Base-by-base conservation (phyloP, 2,113 vertebrate genomes). In the Peromyscus polionotus region DNA sequence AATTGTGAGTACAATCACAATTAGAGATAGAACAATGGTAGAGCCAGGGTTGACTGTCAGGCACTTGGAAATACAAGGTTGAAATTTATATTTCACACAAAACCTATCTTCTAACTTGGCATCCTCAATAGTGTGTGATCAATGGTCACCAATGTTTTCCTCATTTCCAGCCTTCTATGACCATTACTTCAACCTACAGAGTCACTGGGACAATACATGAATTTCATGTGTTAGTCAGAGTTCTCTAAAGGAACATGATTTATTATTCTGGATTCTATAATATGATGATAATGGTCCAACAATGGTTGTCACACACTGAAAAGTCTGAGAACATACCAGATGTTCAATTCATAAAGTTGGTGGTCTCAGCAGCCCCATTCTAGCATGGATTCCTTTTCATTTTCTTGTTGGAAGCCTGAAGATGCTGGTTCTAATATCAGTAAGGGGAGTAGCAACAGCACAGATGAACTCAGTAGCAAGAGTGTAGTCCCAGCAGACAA, bases 51-150 rank as follows among this genome's bases (percentile, higher is more conserved):
- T 94, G 11, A 70, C 36, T 57, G 28, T n/a, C 63, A 75, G 14
- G 9, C 2, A 33, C 33, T 88, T 88, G 85, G 42, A 84, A 2
- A 14, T n/a, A 22, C 36, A 31, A 63, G 14, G 42, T 5, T 90
- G 24, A 93, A 67, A 13, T 83, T 45, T 93, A 65, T 33, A 90
- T 94, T 95, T 65, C 76, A 51, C 63, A 54, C 81, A 88, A 70
- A 89, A 84, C 77, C 59, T 86, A 36, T 80, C 59, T 93, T 65
- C 17, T 28, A 61, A 26, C 1, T 22, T 19, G 24, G 73, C 17
- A 39, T 26, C 51, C 6, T 89, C 72, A 13, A 42, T 1, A n/a
- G 36, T 59, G 31, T 89, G 19, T 72, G 28, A 61, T 3, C 28
- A 59, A 36, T 26, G 22, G 57, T 63, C 65, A 42, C 20, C 16